Evolutionary conservation across 2,113 vertebrate genomes (phyloP), one percentile per base, ranked within the genome.

Genomic region (Australoheros scitulus): DNA sequence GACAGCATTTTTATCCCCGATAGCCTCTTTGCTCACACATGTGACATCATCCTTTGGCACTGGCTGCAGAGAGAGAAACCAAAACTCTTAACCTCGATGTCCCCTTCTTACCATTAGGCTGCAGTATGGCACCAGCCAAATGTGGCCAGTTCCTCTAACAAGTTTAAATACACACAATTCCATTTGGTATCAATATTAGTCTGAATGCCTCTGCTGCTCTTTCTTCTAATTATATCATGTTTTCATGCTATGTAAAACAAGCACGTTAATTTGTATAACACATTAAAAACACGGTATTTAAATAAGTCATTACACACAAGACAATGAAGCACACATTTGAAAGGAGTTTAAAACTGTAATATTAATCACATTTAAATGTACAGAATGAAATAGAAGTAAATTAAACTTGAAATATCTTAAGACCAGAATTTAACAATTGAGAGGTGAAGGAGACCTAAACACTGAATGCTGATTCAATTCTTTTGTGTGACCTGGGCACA

Each of bases 1-100:
- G 83, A 96, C 90, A 13, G 92, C 92, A 1, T 95, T 89, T 92
- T 90, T 95, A 84, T 92, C 83, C 82, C 82, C 81, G 26, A 94
- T 84, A 0, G 80, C 86, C 47, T 93, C 92, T 86, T 94, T 94
- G 78, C 59, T 82, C 59, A 95, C 94, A 50, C 95, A 96, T 7
- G 88, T 56, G 10, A 96, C 93, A 5, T 90, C 88, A 1, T 76
- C 85, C 88, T 89, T 75, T 32, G 87, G 86, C 77, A 56, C 72
- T 1, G 56, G 76, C 92, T 92, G 85, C 24, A 79, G 65, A 86
- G 32, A 85, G 7, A 92, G n/a, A 72, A 89, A 84, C n/a, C 47
- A 83, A 26, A 79, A 38, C 29, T 24, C 7, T 11, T 81, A 57
- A n/a, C 32, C 34, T 56, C 32, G 5, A 60, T 0, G 26, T 58